phyloP scores from a whole-genome alignment of 1,140 invertebrate genomes.

The Drosophila triauraria region DNA sequence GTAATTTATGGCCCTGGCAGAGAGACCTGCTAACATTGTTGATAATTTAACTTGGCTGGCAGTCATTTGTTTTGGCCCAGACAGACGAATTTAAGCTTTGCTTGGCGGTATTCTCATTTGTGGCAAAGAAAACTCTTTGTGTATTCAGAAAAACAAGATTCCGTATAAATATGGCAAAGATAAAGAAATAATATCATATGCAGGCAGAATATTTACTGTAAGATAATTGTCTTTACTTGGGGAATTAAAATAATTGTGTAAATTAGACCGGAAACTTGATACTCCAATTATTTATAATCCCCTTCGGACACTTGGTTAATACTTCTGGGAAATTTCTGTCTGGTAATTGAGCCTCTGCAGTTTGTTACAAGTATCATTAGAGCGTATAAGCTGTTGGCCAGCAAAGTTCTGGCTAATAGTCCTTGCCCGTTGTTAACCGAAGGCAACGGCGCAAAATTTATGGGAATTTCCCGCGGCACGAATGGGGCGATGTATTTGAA shows the following conservation, averaged over 20 bases:
- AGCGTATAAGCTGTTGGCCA: conserved; percentile 8
- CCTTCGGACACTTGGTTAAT: not conserved
- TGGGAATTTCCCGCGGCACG: conserved; percentile 38
- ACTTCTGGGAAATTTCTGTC: not conserved
- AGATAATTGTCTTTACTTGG: too few species aligned
- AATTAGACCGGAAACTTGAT: not conserved
- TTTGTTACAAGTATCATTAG: conserved; percentile 26
- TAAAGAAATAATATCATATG: too few species aligned
- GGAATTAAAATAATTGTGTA: not conserved
- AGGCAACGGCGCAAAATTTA: conserved; percentile 24
- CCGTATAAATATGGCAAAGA: not conserved
- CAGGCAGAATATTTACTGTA: not conserved
- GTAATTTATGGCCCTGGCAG: conserved; percentile 66
- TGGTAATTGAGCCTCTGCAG: not conserved
- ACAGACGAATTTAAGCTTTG: conserved; percentile 29
- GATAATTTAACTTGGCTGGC: conserved; percentile 61
- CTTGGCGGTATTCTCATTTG: conserved; percentile 11
- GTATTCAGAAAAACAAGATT: not conserved
- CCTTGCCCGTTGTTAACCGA: conserved; percentile 35
- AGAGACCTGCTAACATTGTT: conserved; percentile 50
- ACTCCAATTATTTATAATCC: conserved; percentile 4
- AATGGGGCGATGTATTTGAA: conserved; percentile 32
- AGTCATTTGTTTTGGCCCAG: conserved; percentile 47
- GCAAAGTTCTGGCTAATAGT: conserved; percentile 16
- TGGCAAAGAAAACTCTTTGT: not conserved